Evolutionary conservation across 2,888 invertebrate species (phyloP), one percentile per base, ranked within the genome.

Genomic region (Drosophila robusta): DNA sequence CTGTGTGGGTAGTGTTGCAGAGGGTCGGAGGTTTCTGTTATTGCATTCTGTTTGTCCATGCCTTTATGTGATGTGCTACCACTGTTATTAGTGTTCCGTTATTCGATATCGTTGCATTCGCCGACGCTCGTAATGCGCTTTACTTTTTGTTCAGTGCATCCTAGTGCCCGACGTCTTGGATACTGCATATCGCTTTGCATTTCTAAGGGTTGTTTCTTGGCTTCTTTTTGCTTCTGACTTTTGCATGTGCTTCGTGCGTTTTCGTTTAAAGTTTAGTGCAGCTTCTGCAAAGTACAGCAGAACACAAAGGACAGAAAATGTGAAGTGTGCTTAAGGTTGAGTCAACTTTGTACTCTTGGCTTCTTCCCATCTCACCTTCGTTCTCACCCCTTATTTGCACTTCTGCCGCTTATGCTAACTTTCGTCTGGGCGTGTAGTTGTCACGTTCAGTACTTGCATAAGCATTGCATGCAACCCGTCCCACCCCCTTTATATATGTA

Each of bases 281-380:
- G 72, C 75, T 63, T 79, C 75, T 62, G 79, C 45, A 68, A 74
- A 79, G 80, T 82, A 85, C 75, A 77, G 82, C 70, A 79, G 54
- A 68, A 67, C 61, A 32, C 38, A 42, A 41, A 41, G 24, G 11
- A 46, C 38, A 41, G 49, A 63, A 61, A 57, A 50, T 44, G 49
- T 56, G 22, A 54, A 68, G 56, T 63, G 79, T 72, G 60, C 80
- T 70, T 80, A 72, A 74, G 78, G 86, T 86, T 83, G 83, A 86
- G 47, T 83, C 80, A 86, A 83, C 83, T 83, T 78, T 86, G 83
- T 67, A 66, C 72, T 76, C 57, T 49, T 22, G 14, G 16, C 51
- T 18, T 38, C 11, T 22, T 9, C 7, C 36, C 22, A 16, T 11
- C 34, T 34, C 12, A 34, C 12, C 11, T 12, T 34, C 12, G 5